Evolutionary conservation across 2,113 vertebrate genomes (phyloP), one percentile per base, ranked within the genome.

Genomic region (Eretmochelys imbricata): DNA sequence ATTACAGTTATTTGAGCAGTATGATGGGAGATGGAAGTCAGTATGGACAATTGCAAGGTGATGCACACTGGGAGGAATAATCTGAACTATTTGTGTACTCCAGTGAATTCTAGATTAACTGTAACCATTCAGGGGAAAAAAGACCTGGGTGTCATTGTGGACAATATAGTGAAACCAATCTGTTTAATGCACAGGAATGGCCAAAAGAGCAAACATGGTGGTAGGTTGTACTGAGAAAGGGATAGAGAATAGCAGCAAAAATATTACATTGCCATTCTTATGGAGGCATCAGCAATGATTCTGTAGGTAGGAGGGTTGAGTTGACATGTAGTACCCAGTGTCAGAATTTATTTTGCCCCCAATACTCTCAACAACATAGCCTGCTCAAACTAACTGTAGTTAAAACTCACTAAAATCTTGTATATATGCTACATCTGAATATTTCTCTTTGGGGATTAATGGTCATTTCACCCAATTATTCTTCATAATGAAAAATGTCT

Each of bases 81-180:
- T 57, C 95, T 93, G 83, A 89, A 2, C 31, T 86, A 90, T 89
- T 94, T 81, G 79, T 96, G 89, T 92, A 88, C 84, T 88, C 89
- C 89, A 81, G 62, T 93, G 89, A 82, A 91, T 96, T 96, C 93
- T 94, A 97, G 96, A 96, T 96, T 96, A 95, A 91, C 85, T 96
- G 85, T 24, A 92, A 89, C 54, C 81, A 81, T 35, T 93, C 94
- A 95, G 27, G 89, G 16, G 38, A 84, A 81, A 54, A 89, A 89
- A 89, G 89, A 84, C 84, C 96, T 96, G 93, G 95, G 94, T 91
- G 95, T 96, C 93, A 95, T 93, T 95, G 93, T 94, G 96, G 96
- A 97, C 94, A 96, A 95, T 95, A 94, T 94, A 97, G 93, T 10
- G 8, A 95, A 96, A 95, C 93, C 96, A 94, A 96, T 96, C 96